These are phyloP conservation scores for Orycteropus afer DNA, from an alignment of 2,113 vertebrate genomes.

Conservation along the genomic window DNA sequence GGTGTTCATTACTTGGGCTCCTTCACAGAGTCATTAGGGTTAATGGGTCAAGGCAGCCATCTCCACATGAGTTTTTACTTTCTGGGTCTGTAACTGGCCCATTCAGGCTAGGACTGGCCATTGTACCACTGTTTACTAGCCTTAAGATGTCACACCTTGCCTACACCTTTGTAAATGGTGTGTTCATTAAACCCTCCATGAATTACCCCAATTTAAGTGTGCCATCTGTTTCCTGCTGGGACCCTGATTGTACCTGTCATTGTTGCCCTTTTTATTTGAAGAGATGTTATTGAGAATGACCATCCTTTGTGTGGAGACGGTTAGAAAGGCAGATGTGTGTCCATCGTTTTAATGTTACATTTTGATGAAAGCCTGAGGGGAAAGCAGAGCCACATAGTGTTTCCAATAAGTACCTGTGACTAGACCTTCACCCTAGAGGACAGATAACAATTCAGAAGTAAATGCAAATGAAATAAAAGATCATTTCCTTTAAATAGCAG, in stretches of 20 bases:
- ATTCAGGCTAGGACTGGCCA: neutral
- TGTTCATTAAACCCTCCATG: neutral
- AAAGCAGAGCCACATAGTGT: neutral
- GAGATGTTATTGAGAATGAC: neutral
- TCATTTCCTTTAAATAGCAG: neutral
- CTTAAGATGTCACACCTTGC: neutral
- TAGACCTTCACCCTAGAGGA: slow-evolving; percentile 50
- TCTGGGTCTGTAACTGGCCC: neutral
- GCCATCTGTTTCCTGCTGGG: slow-evolving; percentile 31
- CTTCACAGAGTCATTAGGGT: neutral
- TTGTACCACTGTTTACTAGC: neutral
- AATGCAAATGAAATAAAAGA: neutral
- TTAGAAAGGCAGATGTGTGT: neutral
- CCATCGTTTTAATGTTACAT: neutral
- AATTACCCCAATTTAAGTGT: neutral
- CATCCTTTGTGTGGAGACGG: slow-evolving; percentile 14
- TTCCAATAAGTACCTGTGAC: neutral
- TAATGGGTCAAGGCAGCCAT: neutral
- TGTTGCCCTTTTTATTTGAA: slow-evolving; percentile 34
- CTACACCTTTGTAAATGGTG: neutral
- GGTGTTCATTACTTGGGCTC: neutral
- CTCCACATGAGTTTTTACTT: neutral
- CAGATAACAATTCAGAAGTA: neutral
- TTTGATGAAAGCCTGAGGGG: slow-evolving; percentile 11
- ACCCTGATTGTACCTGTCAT: neutral